Evolutionary conservation across 2,797 vertebrate species (phyloP), one percentile per base, ranked within the genome.

Genomic region (Acomys russatus): DNA sequence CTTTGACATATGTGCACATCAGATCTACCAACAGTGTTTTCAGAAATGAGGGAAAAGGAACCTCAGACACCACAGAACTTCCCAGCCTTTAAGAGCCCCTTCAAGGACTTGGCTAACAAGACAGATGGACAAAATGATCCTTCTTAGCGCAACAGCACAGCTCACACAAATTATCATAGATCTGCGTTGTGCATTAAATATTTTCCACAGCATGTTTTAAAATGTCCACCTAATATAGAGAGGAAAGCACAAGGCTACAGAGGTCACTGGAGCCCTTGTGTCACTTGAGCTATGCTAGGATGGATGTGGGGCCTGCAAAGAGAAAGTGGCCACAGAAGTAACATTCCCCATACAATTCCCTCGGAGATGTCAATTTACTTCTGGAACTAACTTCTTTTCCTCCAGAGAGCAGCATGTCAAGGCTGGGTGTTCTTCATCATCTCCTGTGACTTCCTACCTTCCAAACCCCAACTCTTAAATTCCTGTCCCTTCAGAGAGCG

Each of bases 401-500:
- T 73, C 56, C 61, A 70, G 79, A 89, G 23, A 54, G 17, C 78
- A 91, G 12, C 30, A 79, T 77, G 10, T 30, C 56, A 64, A 94
- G 33, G 35, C 66, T 49, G 80, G 76, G 22, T 38, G 8, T 30
- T 90, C 44, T 78, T 90, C 38, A 68, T 66, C 91, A 93, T 86
- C 22, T 38, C 4, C 71, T 95, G 66, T 28, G 71, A 93, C 71
- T 79, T 91, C 44, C 61, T 82, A 38, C n/a, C 88, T 94, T 95
- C 96, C 73, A 86, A 86, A 92, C 28, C 61, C 51, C 9, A 59
- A 87, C 28, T 71, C 70, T 90, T 54, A 28, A 96, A 97, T 94
- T 95, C n/a, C 23, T 44, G 20, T 95, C 95, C 92, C 77, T 92
- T 97, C 85, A 88, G 73, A 76, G 70, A 96, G 96, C 71, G 95